phyloP scores from a whole-genome alignment of 2,888 invertebrate genomes.

The Papilio gigon region DNA sequence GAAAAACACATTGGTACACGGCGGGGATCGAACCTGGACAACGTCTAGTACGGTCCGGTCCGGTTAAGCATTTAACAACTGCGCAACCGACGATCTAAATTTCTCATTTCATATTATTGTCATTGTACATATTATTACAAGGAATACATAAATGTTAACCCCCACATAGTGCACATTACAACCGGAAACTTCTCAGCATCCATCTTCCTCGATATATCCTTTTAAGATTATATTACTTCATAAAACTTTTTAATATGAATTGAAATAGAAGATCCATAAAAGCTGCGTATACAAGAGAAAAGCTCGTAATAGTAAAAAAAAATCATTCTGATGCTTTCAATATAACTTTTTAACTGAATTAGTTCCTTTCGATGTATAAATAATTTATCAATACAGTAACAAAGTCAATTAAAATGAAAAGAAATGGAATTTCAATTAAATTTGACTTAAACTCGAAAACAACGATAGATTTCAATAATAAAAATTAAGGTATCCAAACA shows the following conservation, averaged over 20 bases:
- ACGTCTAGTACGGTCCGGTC: too few species aligned
- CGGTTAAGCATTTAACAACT: too few species aligned
- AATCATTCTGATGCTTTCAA: slow-evolving; percentile 5
- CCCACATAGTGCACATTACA: not conserved
- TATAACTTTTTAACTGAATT: slow-evolving; percentile 2
- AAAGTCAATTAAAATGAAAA: not conserved
- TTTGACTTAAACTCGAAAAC: not conserved
- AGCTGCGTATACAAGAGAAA: slow-evolving; percentile 1
- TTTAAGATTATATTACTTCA: slow-evolving; percentile 15
- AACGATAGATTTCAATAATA: too few species aligned
- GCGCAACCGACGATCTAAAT: too few species aligned
- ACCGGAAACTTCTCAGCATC: not conserved
- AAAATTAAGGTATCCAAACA: too few species aligned
- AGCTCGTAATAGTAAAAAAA: slow-evolving; percentile 26
- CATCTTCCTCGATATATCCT: slow-evolving; percentile 13
- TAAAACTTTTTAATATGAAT: slow-evolving; percentile 30
- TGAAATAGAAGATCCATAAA: slow-evolving; percentile 11
- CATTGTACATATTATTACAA: too few species aligned
- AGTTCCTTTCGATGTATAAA: not conserved
- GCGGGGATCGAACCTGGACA: too few species aligned
- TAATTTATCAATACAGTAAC: not conserved
- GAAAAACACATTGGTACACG: too few species aligned
- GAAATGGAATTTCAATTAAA: too few species aligned
- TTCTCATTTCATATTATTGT: too few species aligned
- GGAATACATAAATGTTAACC: not conserved